Conservation (phyloP, 2,888 invertebrate species). For the Bhutanitis thaidina region DNA sequence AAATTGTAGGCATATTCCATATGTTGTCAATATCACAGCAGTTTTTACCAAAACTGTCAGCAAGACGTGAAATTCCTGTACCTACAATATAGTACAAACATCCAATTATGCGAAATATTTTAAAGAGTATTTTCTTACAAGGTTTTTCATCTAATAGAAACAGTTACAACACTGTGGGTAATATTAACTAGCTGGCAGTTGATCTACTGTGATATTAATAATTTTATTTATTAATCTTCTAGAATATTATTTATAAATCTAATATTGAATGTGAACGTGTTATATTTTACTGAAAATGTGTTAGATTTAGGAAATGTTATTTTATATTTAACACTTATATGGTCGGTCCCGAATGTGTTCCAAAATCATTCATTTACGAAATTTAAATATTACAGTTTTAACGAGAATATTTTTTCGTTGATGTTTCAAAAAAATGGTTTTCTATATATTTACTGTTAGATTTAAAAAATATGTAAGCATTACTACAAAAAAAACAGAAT, state of each 20-base stretch:
- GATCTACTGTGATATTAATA: conserved; percentile 78
- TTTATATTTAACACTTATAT: conserved; percentile 48
- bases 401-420: conserved; percentile 46
- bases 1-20: conserved; percentile 38
- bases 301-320: conserved; percentile 54
- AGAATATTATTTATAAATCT: conserved; percentile 68
- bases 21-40: conserved; percentile 76
- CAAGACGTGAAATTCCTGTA: conserved; percentile 13
- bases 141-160: conserved; percentile 17
- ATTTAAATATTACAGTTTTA: conserved; percentile 50
- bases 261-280: conserved; percentile 57
- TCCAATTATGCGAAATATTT: too few relatives aligned
- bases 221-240: conserved; percentile 72
- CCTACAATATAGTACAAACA: too few relatives aligned
- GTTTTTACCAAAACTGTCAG: conserved; percentile 65
- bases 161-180: conserved; percentile 18
- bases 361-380: conserved; percentile 59
- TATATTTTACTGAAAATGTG: conserved; percentile 60
- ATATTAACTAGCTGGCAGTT: conserved; percentile 63
- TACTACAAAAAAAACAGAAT: background rate
- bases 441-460: conserved; percentile 3
- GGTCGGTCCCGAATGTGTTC: conserved; percentile 71
- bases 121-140: background rate
- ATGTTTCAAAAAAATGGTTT: conserved; percentile 28
- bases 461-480: conserved; percentile 1